Conservation (phyloP, 2,888 invertebrate species). For the Erannis defoliaria region DNA sequence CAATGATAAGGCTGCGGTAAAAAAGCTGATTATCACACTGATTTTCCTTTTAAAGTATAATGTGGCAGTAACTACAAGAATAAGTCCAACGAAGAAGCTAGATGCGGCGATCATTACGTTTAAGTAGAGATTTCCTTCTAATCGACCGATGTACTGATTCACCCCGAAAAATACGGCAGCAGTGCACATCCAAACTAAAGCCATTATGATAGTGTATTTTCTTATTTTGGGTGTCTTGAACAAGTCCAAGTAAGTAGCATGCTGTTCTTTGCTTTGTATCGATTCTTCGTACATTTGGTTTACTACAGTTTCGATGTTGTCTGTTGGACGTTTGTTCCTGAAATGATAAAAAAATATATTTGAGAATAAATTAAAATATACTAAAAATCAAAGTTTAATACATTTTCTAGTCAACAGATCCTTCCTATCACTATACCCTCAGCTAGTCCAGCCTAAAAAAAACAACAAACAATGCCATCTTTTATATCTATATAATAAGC, state of each 20-base stretch:
- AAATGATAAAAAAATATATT: conserved; percentile 38
- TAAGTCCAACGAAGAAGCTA: conserved; percentile 63
- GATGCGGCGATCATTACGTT: conserved; percentile 91
- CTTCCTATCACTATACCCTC: too few species aligned
- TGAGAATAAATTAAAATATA: too few species aligned
- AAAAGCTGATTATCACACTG: conserved; percentile 65
- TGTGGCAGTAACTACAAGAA: conserved; percentile 66
- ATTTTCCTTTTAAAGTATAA: conserved; percentile 68
- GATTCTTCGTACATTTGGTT: conserved; percentile 53
- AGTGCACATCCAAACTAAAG: conserved; percentile 92
- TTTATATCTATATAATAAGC: too few species aligned
- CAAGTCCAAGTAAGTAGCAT: conserved; percentile 82
- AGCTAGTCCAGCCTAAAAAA: too few species aligned
- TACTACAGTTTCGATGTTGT: conserved; percentile 67
- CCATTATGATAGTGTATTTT: conserved; percentile 88
- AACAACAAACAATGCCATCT: too few species aligned
- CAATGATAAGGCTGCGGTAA: conserved; percentile 65
- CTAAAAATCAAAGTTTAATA: too few species aligned
- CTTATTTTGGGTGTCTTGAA: conserved; percentile 90
- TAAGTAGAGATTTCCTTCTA: conserved; percentile 92
- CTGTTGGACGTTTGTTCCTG: conserved; percentile 76
- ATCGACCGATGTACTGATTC: conserved; percentile 91
- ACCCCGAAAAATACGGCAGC: conserved; percentile 94
- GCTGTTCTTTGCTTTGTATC: conserved; percentile 59
- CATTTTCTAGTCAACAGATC: too few species aligned